phyloP scores from a whole-genome alignment of 2,888 invertebrate species.

The Drosophila mulleri region DNA sequence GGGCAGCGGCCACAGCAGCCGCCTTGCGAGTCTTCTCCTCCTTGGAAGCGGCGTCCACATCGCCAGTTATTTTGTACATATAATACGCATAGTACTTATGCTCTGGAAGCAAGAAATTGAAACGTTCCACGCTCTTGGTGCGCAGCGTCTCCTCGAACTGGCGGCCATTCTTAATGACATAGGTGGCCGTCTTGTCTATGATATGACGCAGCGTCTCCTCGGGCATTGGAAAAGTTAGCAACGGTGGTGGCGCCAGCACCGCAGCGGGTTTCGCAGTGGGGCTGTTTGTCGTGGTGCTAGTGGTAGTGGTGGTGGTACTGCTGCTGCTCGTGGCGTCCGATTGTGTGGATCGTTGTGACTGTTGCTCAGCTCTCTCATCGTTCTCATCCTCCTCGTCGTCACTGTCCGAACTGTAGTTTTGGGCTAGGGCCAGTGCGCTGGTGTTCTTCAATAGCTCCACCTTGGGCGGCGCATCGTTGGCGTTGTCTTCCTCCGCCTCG shows the following conservation, averaged over 20 bases:
- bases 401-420: constrained; percentile 86
- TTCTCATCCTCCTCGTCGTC: constrained; percentile 83
- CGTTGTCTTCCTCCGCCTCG: constrained; percentile 56
- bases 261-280: constrained; percentile 6
- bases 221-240: constrained; percentile 87
- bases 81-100: constrained; percentile 94
- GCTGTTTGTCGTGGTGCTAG: neutral
- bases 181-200: constrained; percentile 98
- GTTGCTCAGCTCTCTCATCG: constrained; percentile 39
- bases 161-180: constrained; percentile 97
- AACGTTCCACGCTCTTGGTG: constrained; percentile 93
- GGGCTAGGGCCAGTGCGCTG: constrained; percentile 86
- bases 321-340: neutral
- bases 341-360: constrained; percentile 8
- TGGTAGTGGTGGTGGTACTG: neutral
- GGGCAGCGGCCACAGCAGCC: constrained; percentile 80
- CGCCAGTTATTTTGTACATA: constrained; percentile 87
- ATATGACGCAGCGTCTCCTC: constrained; percentile 93
- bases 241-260: constrained; percentile 46
- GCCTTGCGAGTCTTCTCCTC: constrained; percentile 82
- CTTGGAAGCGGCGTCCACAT: constrained; percentile 82
- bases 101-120: constrained; percentile 92
- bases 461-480: constrained; percentile 60
- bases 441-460: constrained; percentile 83
- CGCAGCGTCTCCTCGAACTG: constrained; percentile 96